phyloP scores from a whole-genome alignment of 2,113 vertebrate species.

The Microtus pennsylvanicus region DNA sequence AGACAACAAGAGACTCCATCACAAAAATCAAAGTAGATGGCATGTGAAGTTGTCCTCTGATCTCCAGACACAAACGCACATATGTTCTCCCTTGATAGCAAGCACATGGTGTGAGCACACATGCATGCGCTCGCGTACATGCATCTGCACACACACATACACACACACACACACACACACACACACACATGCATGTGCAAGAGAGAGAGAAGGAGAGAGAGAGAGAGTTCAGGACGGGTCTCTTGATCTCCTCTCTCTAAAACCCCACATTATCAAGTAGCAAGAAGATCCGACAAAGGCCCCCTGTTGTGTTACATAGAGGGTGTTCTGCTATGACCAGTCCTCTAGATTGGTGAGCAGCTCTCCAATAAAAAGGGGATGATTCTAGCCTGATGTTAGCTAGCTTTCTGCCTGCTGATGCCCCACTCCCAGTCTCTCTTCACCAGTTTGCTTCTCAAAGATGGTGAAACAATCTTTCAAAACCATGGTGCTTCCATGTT shows the following conservation, averaged over 20 bases:
- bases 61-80: not conserved
- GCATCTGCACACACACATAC: not conserved
- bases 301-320: not conserved
- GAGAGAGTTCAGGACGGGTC: not conserved
- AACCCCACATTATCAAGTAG: not conserved
- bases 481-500: not conserved
- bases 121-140: fast-evolving
- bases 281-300: constrained; percentile 23
- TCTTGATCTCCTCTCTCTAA: constrained; percentile 17
- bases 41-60: not conserved
- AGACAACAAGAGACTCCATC: not conserved
- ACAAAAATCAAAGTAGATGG: not conserved
- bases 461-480: constrained; percentile 22
- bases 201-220: not conserved
- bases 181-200: not conserved
- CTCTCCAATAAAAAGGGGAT: not conserved
- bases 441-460: constrained; percentile 33
- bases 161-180: not conserved
- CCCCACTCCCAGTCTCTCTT: not conserved
- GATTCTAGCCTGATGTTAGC: not conserved
- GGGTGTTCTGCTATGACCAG: not conserved
- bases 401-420: constrained; percentile 16
- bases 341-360: not conserved
- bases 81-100: not conserved
- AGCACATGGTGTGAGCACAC: not conserved